These are phyloP conservation scores for Tetramorium bicarinatum DNA, from an alignment of 2,888 invertebrate genomes.

Conservation along the genomic window DNA sequence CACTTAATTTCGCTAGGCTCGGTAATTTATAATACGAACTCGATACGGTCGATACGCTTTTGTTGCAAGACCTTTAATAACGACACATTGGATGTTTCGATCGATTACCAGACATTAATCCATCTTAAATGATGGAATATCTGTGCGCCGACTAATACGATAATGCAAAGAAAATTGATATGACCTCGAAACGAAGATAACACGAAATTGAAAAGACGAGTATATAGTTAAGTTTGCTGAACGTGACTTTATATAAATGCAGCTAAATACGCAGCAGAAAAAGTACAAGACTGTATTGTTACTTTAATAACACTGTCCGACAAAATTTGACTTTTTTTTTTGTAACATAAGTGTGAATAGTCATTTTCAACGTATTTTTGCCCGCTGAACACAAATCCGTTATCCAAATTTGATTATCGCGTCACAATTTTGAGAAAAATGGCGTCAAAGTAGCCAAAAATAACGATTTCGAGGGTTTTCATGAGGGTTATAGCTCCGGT, in stretches of 20 bases:
- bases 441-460: no score
- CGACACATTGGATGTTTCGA: neutral
- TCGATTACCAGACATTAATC: neutral
- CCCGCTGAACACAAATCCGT: no score
- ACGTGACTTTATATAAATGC: neutral
- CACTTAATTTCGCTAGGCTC: conserved; percentile 37
- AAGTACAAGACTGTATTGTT: neutral
- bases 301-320: neutral
- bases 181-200: neutral
- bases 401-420: no score
- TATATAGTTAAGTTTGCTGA: neutral
- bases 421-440: no score
- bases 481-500: no score
- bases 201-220: neutral
- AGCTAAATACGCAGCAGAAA: neutral
- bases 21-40: conserved; percentile 5
- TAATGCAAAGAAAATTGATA: neutral
- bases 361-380: no score
- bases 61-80: neutral
- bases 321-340: no score
- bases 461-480: no score
- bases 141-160: neutral
- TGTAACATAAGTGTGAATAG: no score
- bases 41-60: neutral
- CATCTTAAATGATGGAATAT: neutral